Conservation (phyloP, 2,888 invertebrate genomes). For the Oxycera nigricornis region DNA sequence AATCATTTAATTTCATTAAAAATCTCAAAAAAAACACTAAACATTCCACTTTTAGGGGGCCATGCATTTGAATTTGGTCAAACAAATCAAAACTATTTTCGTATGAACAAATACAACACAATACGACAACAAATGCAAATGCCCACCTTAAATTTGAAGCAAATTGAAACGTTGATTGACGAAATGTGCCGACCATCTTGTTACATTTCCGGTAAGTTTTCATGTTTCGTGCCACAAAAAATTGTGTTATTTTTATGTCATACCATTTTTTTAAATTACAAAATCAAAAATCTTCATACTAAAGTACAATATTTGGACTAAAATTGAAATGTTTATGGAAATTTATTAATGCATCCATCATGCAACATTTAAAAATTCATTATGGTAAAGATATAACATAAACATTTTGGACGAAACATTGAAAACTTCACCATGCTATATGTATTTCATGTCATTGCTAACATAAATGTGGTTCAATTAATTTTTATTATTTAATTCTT, state of each 20-base stretch:
- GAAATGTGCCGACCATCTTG: not conserved
- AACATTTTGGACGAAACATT: slow-evolving; percentile 30
- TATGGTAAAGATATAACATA: not conserved
- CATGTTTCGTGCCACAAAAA: slow-evolving; percentile 27
- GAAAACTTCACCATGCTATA: slow-evolving; percentile 21
- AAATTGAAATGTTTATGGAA: not conserved
- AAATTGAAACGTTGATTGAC: slow-evolving; percentile 14
- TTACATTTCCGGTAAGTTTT: slow-evolving; percentile 33
- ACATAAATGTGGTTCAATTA: not conserved
- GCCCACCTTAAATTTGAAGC: not conserved
- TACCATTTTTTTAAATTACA: too few species aligned
- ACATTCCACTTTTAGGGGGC: slow-evolving; percentile 25
- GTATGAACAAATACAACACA: not conserved
- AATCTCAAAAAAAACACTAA: too few species aligned
- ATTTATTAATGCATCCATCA: not conserved
- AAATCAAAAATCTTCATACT: not conserved
- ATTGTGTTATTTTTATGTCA: too few species aligned
- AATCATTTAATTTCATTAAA: too few species aligned
- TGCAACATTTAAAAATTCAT: not conserved
- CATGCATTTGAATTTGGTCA: slow-evolving; percentile 24
- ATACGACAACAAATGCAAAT: slow-evolving; percentile 4
- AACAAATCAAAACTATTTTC: not conserved
- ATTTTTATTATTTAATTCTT: not conserved
- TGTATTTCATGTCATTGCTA: not conserved
- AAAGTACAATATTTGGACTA: too few species aligned